Percentiles rank a stretch among this genome's conserved stretches.
These are phyloP conservation scores for Camponotus floridanus DNA, from an alignment of 1,140 invertebrate species.

Conservation along the genomic window DNA sequence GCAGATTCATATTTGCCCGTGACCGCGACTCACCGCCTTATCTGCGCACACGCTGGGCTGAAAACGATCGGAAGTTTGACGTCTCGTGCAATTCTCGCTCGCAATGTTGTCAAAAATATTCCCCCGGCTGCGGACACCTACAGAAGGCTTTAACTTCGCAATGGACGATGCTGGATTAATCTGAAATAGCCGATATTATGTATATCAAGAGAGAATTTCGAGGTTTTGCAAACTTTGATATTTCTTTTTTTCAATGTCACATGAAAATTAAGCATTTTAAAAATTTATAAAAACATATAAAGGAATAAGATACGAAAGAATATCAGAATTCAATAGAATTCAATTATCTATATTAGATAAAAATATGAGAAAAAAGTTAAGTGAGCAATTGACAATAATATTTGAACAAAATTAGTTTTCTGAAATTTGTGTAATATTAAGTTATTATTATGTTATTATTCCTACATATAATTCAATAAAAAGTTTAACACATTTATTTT, in stretches of 20 bases:
- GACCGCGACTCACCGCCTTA: constrained; percentile 56
- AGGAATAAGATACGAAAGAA: no score
- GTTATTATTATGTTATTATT: no score
- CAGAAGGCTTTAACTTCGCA: constrained; percentile 57
- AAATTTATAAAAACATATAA: background rate
- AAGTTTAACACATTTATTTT: background rate
- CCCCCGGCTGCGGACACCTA: constrained; percentile 38
- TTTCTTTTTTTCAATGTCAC: background rate
- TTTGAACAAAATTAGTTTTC: no score
- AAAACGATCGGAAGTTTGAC: constrained; percentile 68
- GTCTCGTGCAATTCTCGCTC: constrained; percentile 50
- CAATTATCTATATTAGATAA: background rate
- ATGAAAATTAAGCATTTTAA: background rate
- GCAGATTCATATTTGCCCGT: constrained; percentile 74
- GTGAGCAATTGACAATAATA: background rate
- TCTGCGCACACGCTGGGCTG: constrained; percentile 56
- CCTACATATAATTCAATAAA: background rate
- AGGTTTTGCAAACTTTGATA: background rate
- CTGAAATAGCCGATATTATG: background rate
- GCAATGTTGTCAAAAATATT: constrained; percentile 71
- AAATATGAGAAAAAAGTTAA: background rate
- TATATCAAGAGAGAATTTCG: background rate
- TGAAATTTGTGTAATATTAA: background rate
- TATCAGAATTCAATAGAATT: constrained; percentile 23
- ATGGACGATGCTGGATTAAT: constrained; percentile 46